Conservation (phyloP, 2,797 vertebrate genomes). For the Sphenopsis melanotis region DNA sequence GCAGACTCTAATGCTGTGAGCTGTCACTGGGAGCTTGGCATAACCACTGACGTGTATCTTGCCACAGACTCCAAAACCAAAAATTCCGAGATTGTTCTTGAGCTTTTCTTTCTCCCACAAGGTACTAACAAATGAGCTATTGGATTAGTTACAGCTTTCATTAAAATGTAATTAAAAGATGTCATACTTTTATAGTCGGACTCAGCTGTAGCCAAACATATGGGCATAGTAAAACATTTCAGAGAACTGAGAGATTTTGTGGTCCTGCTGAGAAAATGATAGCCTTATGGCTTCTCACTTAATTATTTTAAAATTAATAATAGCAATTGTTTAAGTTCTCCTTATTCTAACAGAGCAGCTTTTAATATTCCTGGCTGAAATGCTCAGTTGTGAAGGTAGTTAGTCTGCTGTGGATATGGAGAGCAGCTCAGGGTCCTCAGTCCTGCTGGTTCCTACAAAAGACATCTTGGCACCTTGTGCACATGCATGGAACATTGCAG, state of each 20-base stretch:
- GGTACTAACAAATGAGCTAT: constrained; percentile 48
- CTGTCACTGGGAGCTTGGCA: background rate
- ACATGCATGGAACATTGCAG: background rate
- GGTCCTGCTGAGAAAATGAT: constrained; percentile 71
- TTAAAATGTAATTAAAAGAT: constrained; percentile 69
- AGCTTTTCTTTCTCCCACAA: constrained; percentile 27
- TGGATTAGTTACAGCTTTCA: constrained; percentile 65
- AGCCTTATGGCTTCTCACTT: constrained; percentile 53
- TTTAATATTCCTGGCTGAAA: constrained; percentile 59
- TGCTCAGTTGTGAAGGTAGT: background rate
- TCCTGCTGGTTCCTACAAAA: background rate
- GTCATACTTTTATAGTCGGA: constrained; percentile 56
- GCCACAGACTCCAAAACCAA: background rate
- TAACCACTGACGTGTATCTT: background rate
- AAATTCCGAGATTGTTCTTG: background rate
- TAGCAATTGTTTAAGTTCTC: constrained; percentile 68
- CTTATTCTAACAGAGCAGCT: constrained; percentile 50
- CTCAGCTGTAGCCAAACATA: constrained; percentile 72
- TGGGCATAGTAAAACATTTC: constrained; percentile 60
- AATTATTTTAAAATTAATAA: constrained; percentile 71
- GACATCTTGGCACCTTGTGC: background rate
- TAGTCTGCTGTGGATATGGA: background rate
- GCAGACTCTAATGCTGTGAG: background rate
- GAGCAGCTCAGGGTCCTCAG: background rate
- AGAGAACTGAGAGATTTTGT: constrained; percentile 46